Conservation (phyloP, 2,797 vertebrate genomes). For the Anisognathus igniventris region DNA sequence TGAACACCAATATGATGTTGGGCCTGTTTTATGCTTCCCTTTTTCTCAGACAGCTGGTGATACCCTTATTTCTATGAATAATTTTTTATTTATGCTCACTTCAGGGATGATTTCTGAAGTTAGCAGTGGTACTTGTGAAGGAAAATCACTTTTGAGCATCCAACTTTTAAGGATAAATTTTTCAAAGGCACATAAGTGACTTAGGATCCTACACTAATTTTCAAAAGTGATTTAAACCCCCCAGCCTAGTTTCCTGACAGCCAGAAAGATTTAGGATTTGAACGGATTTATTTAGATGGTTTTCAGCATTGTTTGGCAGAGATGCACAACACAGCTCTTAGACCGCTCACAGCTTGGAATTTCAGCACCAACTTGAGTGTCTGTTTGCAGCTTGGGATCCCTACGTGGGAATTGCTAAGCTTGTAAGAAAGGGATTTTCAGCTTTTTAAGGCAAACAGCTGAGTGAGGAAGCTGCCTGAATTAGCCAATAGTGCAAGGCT, state of each 20-base stretch:
- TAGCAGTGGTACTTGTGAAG: neutral
- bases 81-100: conserved; percentile 4
- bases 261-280: conserved; percentile 62
- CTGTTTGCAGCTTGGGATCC: conserved; percentile 22
- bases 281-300: conserved; percentile 50
- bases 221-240: conserved; percentile 29
- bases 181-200: conserved; percentile 9
- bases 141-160: neutral
- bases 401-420: conserved; percentile 53
- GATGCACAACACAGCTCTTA: conserved; percentile 12
- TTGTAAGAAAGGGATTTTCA: conserved; percentile 64
- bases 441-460: conserved; percentile 62
- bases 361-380: conserved; percentile 32
- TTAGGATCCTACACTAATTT: conserved; percentile 20
- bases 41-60: neutral
- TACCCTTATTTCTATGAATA: neutral
- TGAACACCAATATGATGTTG: neutral
- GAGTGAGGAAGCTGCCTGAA: conserved; percentile 42
- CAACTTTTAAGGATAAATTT: neutral
- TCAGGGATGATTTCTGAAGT: conserved; percentile 10
- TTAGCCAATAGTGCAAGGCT: conserved; percentile 36
- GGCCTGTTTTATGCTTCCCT: neutral
- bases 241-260: conserved; percentile 13
- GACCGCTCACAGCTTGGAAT: neutral
- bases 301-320: conserved; percentile 48